Base-by-base conservation (phyloP, 2,888 invertebrate genomes). In the Rhaphigaster nebulosa region DNA sequence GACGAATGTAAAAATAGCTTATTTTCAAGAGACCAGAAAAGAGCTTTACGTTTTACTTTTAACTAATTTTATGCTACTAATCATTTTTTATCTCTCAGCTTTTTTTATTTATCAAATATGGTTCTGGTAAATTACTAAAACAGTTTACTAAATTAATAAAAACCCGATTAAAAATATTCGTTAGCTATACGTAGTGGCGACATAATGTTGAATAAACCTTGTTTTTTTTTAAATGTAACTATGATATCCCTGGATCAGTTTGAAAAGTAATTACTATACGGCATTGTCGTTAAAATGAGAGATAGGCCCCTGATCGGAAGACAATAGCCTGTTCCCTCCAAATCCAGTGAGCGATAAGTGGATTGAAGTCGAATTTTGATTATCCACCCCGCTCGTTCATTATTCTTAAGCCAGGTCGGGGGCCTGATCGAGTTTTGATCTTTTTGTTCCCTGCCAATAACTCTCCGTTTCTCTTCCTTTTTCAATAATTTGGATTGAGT, bases 301-400 rank as follows among this genome's bases (percentile, higher is more conserved):
- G 70, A 76, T 76, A 38, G 23, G 5, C 6, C 10, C 15, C 18
- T 38, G 70, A 76, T 76, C 20, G 70, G 10, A 76, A 76, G 70
- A 76, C 70, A 76, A 76, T 76, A 38, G 34, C 23, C 29, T 20
- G 34, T 76, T 76, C 20, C 38, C 34, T 10, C 34, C 70, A 34
- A 76, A 76, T 23, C 70, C 70, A 18, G 18, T 34, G 34, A 76
- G 70, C 70, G 70, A 76, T 76, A 76, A 76, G 70, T 76, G 70
- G 70, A 76, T 76, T 76, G 34, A 38, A 38, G 70, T 38, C 38
- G 70, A 34, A 76, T 76, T 76, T 76, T 76, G 70, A 76, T 76
- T 76, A 76, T 76, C 70, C 70, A 8, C 23, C 20, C 70, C 34
- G 70, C 70, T 76, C 70, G 70, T 76, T 76, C 70, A 76, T 76